Base-by-base conservation (phyloP, 2,888 invertebrate species). In the Chrysomela aeneicollis region DNA sequence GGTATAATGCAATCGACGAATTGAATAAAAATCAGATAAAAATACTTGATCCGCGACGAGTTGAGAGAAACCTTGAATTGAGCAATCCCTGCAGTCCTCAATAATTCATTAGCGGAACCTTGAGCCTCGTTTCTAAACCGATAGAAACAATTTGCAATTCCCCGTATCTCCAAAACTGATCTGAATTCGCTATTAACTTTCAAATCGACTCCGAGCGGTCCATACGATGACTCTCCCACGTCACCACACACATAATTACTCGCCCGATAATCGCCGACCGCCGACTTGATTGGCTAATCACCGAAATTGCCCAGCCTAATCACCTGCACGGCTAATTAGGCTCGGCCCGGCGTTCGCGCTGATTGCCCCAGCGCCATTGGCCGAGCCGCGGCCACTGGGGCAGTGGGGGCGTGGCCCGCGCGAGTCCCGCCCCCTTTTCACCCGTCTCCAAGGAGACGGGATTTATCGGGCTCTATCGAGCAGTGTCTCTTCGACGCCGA, bases 241-340 rank as follows among this genome's bases (percentile, higher is more conserved):
- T 42, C 42, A 42, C 42, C 42, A 42, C 10, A n/a, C 1, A 15
- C 42, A 15, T 15, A 15, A 15, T 10, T 42, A 42, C n/a, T n/a
- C 42, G n/a, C 15, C 3, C 8, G 15, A 42, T n/a, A 42, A 8
- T 2, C 4, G 15, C 32, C 10, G 32, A 35, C 10, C 32, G 6
- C 5, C 42, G n/a, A 15, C n/a, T 42, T 42, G 9, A 42, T 42
- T 42, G 42, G 42, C 42, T 15, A 42, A 42, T 42, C 42, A 15
- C 42, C 42, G n/a, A 42, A 42, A 42, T 42, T 55, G 46, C 46
- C 46, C 26, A 46, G 26, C 35, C 46, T 57, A 46, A 57, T 57
- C 46, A 15, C 42, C 66, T 63, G 49, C 59, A 55, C 69, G 68
- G 68, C 64, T 73, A 75, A 75, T 75, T 75, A 75, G 70, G 68